Base-by-base conservation (phyloP, 2,113 vertebrate genomes). In the Euleptes europaea region DNA sequence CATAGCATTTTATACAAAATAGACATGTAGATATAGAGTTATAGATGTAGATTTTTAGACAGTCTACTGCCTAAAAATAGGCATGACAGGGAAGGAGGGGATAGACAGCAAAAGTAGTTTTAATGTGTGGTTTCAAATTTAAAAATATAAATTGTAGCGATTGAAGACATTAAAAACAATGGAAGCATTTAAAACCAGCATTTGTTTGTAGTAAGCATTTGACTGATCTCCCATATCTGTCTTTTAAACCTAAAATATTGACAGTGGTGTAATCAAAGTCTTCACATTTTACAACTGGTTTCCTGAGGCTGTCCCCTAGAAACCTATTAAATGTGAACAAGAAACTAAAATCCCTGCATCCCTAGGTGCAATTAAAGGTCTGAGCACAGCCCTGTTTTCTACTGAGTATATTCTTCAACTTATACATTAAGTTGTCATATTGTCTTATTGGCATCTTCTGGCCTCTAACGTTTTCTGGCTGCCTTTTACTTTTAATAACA, bases 251-350 rank as follows among this genome's bases (percentile, higher is more conserved):
- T 88, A 86, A 93, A 91, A 91, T 80, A 88, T 87, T 92, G 89
- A 89, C 85, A 90, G 86, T 90, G 86, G 88, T 82, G 80, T 86
- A 92, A 89, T 93, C 83, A 86, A 93, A 94, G 73, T 82, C 82
- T 69, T 83, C 79, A 47, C 21, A 85, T 90, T 80, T 85, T 69
- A 57, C 72, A 87, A 82, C 65, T 60, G 38, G 67, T 78, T 93
- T 95, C 81, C 78, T 21, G 80, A 88, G 77, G 85, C 76, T 77
- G 60, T 90, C 86, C 84, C 85, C 91, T 81, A 84, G 93, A 94
- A 95, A 90, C 82, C 76, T 90, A 91, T 91, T 91, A 93, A 90
- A 90, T 90, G 80, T 88, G 84, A 88, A 88, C 69, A 87, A 89
- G 86, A 90, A 91, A 83, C 0, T 10, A n/a, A 80, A 80, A 47